Percentiles rank a stretch among this genome's conserved stretches.
These are phyloP conservation scores for Xerus inauris DNA, from an alignment of 2,113 vertebrate species.

Conservation along the genomic window DNA sequence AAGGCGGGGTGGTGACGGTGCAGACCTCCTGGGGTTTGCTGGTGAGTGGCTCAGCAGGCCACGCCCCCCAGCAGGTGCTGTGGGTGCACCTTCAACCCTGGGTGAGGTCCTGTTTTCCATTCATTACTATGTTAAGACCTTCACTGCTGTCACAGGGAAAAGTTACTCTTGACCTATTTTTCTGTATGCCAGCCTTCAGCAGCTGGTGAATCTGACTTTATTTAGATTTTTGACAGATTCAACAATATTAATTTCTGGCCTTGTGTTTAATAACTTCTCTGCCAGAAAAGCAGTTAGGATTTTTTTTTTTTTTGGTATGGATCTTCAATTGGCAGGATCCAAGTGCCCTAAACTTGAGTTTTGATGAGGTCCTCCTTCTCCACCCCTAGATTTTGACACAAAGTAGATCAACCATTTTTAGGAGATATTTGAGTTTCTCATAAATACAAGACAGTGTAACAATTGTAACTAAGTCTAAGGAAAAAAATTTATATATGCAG, in stretches of 20 bases:
- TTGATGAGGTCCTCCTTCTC: not conserved
- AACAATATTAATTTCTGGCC: slow-evolving; percentile 13
- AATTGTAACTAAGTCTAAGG: not conserved
- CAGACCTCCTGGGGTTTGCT: not conserved
- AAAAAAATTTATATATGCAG: not conserved
- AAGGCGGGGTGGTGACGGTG: not conserved
- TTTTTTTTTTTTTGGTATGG: not conserved
- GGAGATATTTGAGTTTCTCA: not conserved
- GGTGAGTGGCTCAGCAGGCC: too few species aligned
- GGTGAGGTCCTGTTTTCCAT: accelerated
- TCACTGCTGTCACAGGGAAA: slow-evolving; percentile 4
- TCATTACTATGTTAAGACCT: not conserved
- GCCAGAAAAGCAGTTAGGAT: not conserved
- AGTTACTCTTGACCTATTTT: not conserved
- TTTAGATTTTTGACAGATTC: slow-evolving; percentile 37
- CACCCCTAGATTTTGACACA: not conserved
- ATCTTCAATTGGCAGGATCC: not conserved
- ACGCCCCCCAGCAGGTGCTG: too few species aligned
- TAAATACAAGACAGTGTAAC: not conserved
- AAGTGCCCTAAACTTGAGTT: not conserved
- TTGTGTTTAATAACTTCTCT: not conserved
- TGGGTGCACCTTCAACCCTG: too few species aligned
- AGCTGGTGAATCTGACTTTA: slow-evolving; percentile 15
- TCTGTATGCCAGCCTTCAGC: not conserved
- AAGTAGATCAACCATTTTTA: not conserved